These are phyloP conservation scores for Amphipyra tragopoginis DNA, from an alignment of 2,888 invertebrate genomes.

Conservation along the genomic window DNA sequence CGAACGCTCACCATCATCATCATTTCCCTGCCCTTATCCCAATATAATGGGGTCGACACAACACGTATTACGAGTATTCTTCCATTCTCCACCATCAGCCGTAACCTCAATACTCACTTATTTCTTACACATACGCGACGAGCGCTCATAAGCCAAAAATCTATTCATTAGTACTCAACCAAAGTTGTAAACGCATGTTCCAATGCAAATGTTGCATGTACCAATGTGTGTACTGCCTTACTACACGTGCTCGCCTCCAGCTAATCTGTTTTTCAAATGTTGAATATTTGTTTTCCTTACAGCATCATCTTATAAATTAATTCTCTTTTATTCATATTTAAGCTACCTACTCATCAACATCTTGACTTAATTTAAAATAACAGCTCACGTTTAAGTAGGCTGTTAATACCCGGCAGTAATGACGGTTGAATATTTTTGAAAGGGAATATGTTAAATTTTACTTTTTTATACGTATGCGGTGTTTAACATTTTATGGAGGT, in stretches of 20 bases:
- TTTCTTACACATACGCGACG: no score
- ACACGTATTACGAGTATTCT: no score
- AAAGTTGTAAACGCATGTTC: background rate
- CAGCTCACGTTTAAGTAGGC: slow-evolving; percentile 45
- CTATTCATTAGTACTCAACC: no score
- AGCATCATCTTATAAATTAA: slow-evolving; percentile 54
- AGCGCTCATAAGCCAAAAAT: no score
- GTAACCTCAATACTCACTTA: no score
- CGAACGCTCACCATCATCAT: no score
- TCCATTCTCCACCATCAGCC: no score
- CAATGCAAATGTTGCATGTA: background rate
- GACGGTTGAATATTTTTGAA: slow-evolving; percentile 34
- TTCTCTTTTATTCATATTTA: slow-evolving; percentile 65
- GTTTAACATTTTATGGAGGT: slow-evolving; percentile 15
- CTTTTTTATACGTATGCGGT: slow-evolving; percentile 32
- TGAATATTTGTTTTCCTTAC: slow-evolving; percentile 51
- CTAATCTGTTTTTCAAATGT: slow-evolving; percentile 63
- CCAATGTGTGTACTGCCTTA: slow-evolving; percentile 32
- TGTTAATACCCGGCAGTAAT: slow-evolving; percentile 42
- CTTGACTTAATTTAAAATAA: slow-evolving; percentile 54
- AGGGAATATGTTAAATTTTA: slow-evolving; percentile 18
- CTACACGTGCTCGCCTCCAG: slow-evolving; percentile 55
- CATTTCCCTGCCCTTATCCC: no score
- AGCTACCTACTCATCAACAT: slow-evolving; percentile 55
- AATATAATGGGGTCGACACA: no score